Percentiles rank a stretch among this genome's conserved stretches.
phyloP scores from a whole-genome alignment of 2,888 invertebrate species.

The Nemapogon koenigi region DNA sequence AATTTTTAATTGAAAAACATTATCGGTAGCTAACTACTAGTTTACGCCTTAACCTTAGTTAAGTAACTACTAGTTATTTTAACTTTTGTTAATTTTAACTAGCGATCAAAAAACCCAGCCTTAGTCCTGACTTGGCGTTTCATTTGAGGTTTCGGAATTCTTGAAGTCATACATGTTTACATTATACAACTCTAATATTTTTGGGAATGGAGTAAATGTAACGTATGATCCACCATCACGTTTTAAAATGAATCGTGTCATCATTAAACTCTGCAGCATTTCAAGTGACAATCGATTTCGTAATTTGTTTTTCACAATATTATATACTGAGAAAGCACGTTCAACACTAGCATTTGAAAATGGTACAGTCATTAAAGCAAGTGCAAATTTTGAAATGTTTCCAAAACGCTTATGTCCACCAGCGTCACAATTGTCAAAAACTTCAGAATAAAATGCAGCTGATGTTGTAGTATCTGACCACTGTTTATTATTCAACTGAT shows the following conservation, averaged over 20 bases:
- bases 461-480: slow-evolving; percentile 4
- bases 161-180: too few relatives aligned
- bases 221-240: neutral
- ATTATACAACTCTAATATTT: too few relatives aligned
- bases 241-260: slow-evolving; percentile 7
- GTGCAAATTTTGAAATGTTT: slow-evolving; percentile 9
- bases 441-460: neutral
- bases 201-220: too few relatives aligned
- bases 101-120: too few relatives aligned
- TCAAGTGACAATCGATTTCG: slow-evolving; percentile 14
- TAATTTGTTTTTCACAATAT: slow-evolving; percentile 14
- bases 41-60: too few relatives aligned
- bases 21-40: too few relatives aligned
- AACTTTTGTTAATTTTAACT: too few relatives aligned
- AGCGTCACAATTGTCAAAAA: neutral
- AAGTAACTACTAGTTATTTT: too few relatives aligned
- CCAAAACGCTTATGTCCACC: slow-evolving; percentile 6
- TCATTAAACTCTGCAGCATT: too few relatives aligned
- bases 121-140: too few relatives aligned
- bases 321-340: slow-evolving; percentile 11
- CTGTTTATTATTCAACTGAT: slow-evolving; percentile 8
- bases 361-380: slow-evolving; percentile 10
- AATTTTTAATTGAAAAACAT: too few relatives aligned
- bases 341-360: slow-evolving; percentile 14
- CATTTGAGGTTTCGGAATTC: too few relatives aligned